Evolutionary conservation across 2,888 invertebrate genomes (phyloP), one percentile per base, ranked within the genome.

Genomic region (Pristionchus entomophagus): DNA sequence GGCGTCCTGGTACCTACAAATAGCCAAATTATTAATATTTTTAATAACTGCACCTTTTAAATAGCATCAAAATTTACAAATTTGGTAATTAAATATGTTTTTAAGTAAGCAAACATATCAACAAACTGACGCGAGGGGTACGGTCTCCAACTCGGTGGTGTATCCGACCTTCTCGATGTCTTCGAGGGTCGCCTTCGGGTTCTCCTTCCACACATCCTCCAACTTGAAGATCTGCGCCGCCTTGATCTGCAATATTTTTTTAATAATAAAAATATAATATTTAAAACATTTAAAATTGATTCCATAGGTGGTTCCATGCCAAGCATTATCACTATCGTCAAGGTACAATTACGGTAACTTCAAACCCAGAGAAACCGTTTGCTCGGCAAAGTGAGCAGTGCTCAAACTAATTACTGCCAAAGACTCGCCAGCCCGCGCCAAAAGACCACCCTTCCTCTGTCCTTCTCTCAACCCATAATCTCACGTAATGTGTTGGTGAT

Each of bases 131-230:
- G 95, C 93, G 17, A 95, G 94, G 38, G 95, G 92, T 32, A 97
- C 97, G 94, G 97, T 98, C 93, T 98, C 97, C 0, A 99, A 98
- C 93, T 99, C 99, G 92, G 98, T 97, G 94, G 99, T 99, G 0
- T 98, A 96, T 0, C 99, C 99, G 0, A 99, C 99, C 93, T 98
- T 97, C 94, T 99, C 98, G 88, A 99, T 95, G 94, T 99, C 99
- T 94, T 98, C 98, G 93, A 99, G 97, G 12, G 97, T 97, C 0
- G 99, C 99, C 92, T 98, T 97, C 10, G 97, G 97, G 93, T 99
- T 98, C 91, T 98, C 98, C 94, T 98, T 97, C 99, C 99, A 99
- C 41, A 99, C 94, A 94, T 99, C 99, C 94, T 99, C 99, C 53
- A 99, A 95, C 92, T 98, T 97, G 91, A 97, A 97, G 86, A 99